These are phyloP conservation scores for Lepus oiostolus DNA, from an alignment of 2,797 vertebrate species.

Conservation along the genomic window DNA sequence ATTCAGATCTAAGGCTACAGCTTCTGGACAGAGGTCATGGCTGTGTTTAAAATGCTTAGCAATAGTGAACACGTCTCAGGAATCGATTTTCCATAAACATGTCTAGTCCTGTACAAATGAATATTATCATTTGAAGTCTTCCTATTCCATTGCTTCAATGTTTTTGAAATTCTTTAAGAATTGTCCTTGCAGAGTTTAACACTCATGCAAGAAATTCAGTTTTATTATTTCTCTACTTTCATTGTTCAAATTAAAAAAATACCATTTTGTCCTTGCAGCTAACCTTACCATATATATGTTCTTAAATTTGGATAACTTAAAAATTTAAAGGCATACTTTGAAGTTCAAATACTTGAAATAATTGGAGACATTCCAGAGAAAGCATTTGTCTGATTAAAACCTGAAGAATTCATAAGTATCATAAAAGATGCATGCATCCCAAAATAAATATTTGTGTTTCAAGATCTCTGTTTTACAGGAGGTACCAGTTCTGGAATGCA, in stretches of 20 bases:
- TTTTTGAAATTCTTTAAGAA: slow-evolving; percentile 7
- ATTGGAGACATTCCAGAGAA: background rate
- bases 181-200: background rate
- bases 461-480: background rate
- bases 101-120: background rate
- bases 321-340: background rate
- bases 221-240: slow-evolving; percentile 40
- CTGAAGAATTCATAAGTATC: background rate
- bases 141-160: background rate
- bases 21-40: background rate
- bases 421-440: background rate
- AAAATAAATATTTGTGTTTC: background rate
- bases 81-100: slow-evolving; percentile 21
- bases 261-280: background rate
- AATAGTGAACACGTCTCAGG: background rate
- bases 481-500: background rate
- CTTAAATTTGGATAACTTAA: slow-evolving; percentile 27
- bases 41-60: background rate
- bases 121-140: background rate
- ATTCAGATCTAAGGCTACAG: background rate
- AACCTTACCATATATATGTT: background rate
- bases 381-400: background rate
- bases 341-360: slow-evolving; percentile 34
- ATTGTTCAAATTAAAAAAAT: background rate
- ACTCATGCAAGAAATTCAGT: background rate